A percentile compares a stretch with the other conserved stretches of the same genome.
phyloP scores from a whole-genome alignment of 2,113 vertebrate species.

The Pseudolaguvia tuberculata region DNA sequence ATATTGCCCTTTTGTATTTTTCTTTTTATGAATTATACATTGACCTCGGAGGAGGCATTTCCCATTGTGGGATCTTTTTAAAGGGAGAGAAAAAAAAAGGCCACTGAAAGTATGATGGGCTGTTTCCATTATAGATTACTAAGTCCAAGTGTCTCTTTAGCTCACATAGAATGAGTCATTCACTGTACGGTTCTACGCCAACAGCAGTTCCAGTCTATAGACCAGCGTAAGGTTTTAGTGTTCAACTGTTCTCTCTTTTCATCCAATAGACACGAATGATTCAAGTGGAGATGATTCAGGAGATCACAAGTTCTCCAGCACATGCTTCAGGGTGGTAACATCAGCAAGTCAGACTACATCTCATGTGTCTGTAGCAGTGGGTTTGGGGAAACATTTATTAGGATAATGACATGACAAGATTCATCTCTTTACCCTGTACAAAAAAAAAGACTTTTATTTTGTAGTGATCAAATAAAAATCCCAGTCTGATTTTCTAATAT shows the following conservation, averaged over 20 bases:
- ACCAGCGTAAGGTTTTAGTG: neutral
- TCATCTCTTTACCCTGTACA: too few relatives aligned
- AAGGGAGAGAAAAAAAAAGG: constrained; percentile 8
- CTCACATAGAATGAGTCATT: constrained; percentile 25
- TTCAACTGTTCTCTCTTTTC: neutral
- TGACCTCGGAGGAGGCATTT: constrained; percentile 28
- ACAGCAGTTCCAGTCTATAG: neutral
- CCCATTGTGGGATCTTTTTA: constrained; percentile 23
- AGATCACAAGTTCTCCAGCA: neutral
- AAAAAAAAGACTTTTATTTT: too few relatives aligned
- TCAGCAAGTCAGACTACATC: neutral
- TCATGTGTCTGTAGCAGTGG: too few relatives aligned
- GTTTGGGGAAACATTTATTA: too few relatives aligned
- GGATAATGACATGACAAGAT: too few relatives aligned
- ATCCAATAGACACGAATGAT: neutral
- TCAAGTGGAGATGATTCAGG: neutral
- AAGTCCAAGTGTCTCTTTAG: constrained; percentile 19
- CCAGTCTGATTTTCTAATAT: too few relatives aligned
- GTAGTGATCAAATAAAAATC: too few relatives aligned
- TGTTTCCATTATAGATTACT: constrained; percentile 28
- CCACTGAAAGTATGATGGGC: constrained; percentile 30
- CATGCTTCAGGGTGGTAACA: neutral
- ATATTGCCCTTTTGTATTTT: constrained; percentile 45
- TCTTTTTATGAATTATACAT: constrained; percentile 50
- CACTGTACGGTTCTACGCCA: too few relatives aligned